A percentile compares a stretch with the other conserved stretches of the same genome.
phyloP scores from a whole-genome alignment of 2,888 invertebrate species.

The Chromoteleia sp. region DNA sequence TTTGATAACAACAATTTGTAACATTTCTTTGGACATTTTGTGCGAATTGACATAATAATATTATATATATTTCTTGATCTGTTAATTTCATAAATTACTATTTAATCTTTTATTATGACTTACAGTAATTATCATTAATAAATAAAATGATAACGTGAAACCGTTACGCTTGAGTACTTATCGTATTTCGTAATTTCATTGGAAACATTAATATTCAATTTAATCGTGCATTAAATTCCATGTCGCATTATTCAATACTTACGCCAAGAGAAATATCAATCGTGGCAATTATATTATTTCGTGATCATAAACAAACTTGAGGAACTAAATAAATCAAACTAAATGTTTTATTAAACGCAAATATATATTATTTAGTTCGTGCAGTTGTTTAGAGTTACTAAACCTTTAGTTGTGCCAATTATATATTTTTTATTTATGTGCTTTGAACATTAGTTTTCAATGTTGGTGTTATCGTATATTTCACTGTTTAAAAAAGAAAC shows the following conservation, averaged over 20 bases:
- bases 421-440: not conserved
- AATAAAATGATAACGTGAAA: conserved; percentile 27
- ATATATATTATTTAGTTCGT: conserved; percentile 12
- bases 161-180: conserved; percentile 27
- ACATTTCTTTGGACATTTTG: not conserved
- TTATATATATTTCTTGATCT: not conserved
- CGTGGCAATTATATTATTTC: conserved; percentile 29
- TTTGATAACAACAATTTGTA: not conserved
- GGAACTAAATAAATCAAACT: conserved; percentile 22
- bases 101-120: conserved; percentile 24
- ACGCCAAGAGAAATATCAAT: conserved; percentile 20
- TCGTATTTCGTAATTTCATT: conserved; percentile 31
- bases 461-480: not conserved
- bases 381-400: not conserved
- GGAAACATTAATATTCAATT: conserved; percentile 27
- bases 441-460: not conserved
- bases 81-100: conserved; percentile 14
- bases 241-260: conserved; percentile 23
- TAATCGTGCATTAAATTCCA: conserved; percentile 23
- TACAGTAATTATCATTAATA: conserved; percentile 22
- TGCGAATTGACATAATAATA: not conserved
- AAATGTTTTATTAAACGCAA: not conserved
- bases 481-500: not conserved
- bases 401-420: not conserved
- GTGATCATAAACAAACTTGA: conserved; percentile 18